Evolutionary conservation across 37 sponge, comb jelly and placozoan species (phyloP).

Genomic region (Aphrocallistes beatrix): DNA sequence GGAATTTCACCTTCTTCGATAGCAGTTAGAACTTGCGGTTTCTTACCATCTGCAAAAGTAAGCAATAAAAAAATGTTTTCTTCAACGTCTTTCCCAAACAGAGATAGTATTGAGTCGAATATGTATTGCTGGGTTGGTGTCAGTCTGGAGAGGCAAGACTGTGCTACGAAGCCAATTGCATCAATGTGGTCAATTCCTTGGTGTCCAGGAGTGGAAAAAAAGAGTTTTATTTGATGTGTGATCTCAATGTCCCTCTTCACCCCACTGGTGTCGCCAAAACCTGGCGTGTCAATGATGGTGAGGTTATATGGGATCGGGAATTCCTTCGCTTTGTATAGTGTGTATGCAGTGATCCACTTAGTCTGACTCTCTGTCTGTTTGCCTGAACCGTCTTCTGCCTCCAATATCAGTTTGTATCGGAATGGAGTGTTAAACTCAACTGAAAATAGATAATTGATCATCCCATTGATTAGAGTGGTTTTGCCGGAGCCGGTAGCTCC

Average conservation of each 20-base stretch:
- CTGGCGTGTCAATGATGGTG: slow-evolving; percentile 16
- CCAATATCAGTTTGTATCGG: background rate
- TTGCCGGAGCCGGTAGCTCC: background rate
- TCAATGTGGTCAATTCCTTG: background rate
- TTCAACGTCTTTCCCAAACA: slow-evolving; percentile 10
- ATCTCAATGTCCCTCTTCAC: background rate
- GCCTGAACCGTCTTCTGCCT: background rate
- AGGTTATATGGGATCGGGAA: background rate
- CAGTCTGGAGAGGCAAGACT: background rate
- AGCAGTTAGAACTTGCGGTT: background rate
- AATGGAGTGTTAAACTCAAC: slow-evolving; percentile 1
- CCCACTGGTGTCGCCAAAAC: background rate
- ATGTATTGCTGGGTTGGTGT: slow-evolving; percentile 14
- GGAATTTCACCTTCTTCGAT: slow-evolving; percentile 16
- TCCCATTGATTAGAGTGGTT: background rate
- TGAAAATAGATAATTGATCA: background rate
- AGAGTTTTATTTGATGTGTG: background rate
- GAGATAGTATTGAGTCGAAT: background rate
- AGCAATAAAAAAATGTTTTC: background rate
- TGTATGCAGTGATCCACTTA: background rate
- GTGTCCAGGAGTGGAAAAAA: background rate
- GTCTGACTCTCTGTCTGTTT: background rate
- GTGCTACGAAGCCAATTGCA: background rate
- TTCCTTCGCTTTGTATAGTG: background rate
- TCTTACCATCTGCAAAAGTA: background rate